phyloP scores from a whole-genome alignment of 2,113 vertebrate genomes.

The Vidua chalybeata region DNA sequence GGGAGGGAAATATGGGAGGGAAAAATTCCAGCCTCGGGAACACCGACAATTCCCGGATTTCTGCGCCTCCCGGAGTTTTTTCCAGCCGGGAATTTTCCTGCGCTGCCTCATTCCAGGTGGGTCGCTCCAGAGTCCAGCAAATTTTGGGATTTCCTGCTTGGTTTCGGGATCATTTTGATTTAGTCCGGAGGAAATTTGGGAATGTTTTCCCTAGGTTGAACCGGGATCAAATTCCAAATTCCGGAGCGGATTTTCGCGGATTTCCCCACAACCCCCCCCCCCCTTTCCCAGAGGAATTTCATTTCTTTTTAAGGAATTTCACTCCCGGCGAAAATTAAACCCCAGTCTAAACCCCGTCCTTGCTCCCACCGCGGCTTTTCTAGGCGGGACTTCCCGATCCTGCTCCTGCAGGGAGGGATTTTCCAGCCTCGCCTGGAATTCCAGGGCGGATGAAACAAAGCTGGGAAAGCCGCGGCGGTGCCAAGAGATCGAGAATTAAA shows the following conservation, averaged over 20 bases:
- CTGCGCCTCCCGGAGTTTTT: not conserved
- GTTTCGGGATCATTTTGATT: not conserved
- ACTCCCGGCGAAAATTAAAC: not conserved
- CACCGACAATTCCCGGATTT: not conserved
- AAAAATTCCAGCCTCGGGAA: not conserved
- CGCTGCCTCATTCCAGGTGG: not conserved
- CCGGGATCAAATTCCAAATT: no score
- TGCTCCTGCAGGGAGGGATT: not conserved
- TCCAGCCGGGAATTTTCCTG: not conserved
- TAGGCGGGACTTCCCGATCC: not conserved
- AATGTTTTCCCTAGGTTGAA: not conserved
- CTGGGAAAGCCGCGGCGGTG: not conserved
- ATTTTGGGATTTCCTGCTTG: not conserved
- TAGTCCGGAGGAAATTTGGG: not conserved
- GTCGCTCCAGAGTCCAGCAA: not conserved
- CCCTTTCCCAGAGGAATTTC: not conserved
- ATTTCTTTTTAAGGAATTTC: not conserved
- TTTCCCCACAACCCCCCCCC: fast-evolving
- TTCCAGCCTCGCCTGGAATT: not conserved
- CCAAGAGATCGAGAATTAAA: not conserved
- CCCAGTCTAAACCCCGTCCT: not conserved
- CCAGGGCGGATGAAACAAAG: not conserved
- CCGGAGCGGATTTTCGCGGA: not conserved
- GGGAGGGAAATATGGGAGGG: slow-evolving; percentile 16
- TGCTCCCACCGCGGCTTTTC: not conserved